Percentiles rank a stretch among this genome's conserved stretches.
Conservation (phyloP, 2,113 vertebrate species). For the Euleptes europaea region DNA sequence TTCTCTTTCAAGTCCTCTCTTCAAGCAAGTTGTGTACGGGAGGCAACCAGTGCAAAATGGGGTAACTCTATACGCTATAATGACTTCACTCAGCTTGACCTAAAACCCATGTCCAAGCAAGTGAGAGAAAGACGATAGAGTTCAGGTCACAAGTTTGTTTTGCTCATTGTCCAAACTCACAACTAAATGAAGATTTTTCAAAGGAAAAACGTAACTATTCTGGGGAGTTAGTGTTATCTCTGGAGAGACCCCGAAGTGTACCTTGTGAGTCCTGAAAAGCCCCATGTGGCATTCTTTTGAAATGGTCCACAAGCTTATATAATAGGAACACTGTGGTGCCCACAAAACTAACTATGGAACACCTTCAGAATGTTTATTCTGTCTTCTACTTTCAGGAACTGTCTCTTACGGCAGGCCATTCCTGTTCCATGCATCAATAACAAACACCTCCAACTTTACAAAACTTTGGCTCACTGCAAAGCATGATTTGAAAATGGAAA, state of each 20-base stretch:
- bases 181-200: neutral
- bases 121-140: neutral
- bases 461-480: neutral
- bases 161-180: neutral
- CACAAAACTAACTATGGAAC: neutral
- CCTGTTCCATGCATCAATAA: neutral
- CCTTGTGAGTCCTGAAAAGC: neutral
- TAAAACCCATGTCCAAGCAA: neutral
- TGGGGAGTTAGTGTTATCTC: too few species aligned
- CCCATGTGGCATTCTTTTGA: neutral
- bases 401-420: neutral
- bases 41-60: neutral
- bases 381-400: neutral
- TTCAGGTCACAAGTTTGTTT: neutral
- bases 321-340: neutral
- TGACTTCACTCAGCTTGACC: neutral
- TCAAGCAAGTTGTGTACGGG: neutral
- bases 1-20: neutral
- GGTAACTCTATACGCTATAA: neutral
- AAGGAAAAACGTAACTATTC: neutral
- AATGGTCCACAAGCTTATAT: neutral
- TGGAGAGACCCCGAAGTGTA: neutral
- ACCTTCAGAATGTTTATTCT: neutral
- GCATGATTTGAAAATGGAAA: neutral
- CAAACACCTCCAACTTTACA: neutral